Percentiles rank a stretch among this genome's conserved stretches.
Conservation (phyloP, 2,888 invertebrate species). For the Gortyna flavago region DNA sequence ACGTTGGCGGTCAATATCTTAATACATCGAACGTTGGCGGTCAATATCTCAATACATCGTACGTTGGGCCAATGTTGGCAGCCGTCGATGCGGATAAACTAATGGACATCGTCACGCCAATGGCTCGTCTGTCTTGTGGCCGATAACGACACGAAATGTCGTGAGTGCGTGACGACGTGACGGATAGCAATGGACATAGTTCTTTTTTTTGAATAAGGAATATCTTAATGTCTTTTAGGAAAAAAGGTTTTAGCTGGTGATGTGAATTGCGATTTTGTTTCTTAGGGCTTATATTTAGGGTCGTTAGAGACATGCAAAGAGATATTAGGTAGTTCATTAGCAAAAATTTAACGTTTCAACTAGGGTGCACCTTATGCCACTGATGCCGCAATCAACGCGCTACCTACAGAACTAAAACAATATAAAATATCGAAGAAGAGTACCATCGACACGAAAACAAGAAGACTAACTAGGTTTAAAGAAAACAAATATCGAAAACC, state of each 20-base stretch:
- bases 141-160: conserved; percentile 55
- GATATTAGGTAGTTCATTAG: background rate
- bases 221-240: conserved; percentile 25
- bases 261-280: background rate
- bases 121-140: conserved; percentile 61
- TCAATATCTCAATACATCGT: conserved; percentile 72
- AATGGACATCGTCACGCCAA: conserved; percentile 73
- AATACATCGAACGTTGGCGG: conserved; percentile 66
- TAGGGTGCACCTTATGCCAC: too few species aligned
- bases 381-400: too few species aligned
- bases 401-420: too few species aligned
- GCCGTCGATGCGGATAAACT: conserved; percentile 56
- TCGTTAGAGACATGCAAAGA: background rate
- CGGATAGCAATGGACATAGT: conserved; percentile 58
- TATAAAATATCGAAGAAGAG: too few species aligned
- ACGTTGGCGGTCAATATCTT: conserved; percentile 68
- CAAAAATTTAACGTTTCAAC: background rate
- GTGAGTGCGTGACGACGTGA: conserved; percentile 31
- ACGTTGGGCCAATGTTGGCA: conserved; percentile 56
- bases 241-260: background rate
- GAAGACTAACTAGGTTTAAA: background rate
- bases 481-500: conserved; percentile 1
- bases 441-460: too few species aligned
- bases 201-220: conserved; percentile 34
- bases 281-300: background rate